Conservation (phyloP, 2,888 invertebrate species). For the Pristionchus exspectatus region DNA sequence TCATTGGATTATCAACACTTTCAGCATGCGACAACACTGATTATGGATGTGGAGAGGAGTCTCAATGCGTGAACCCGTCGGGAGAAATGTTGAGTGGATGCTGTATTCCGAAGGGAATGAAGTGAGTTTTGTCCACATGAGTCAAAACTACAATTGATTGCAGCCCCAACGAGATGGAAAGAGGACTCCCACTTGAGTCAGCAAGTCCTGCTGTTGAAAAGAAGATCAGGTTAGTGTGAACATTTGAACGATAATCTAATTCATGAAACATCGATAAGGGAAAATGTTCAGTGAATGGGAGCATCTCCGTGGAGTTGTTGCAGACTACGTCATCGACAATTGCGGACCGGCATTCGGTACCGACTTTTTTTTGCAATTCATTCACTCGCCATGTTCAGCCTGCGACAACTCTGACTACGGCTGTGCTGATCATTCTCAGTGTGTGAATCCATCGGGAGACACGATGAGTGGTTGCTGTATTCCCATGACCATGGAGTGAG, state of each 20-base stretch:
- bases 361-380: not conserved
- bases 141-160: too few relatives aligned
- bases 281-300: not conserved
- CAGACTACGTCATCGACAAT: not conserved
- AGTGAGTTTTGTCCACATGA: not conserved
- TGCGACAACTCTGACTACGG: slow-evolving; percentile 8
- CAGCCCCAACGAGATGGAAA: not conserved
- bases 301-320: not conserved
- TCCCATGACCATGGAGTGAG: not conserved
- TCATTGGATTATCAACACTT: not conserved
- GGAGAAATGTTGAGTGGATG: not conserved
- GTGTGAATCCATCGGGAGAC: slow-evolving; percentile 10
- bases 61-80: not conserved
- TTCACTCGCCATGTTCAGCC: not conserved
- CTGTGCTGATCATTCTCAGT: not conserved
- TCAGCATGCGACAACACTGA: slow-evolving; percentile 8
- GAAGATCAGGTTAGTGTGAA: too few relatives aligned
- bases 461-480: not conserved
- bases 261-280: not conserved
- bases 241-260: too few relatives aligned
- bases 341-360: not conserved
- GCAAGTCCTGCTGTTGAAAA: too few relatives aligned
- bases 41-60: not conserved
- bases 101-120: not conserved
- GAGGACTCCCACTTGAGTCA: not conserved